Percentiles rank a stretch among this genome's conserved stretches.
Evolutionary conservation across 23 tunicate species (phyloP).

Genomic region (Botrylloides violaceus): DNA sequence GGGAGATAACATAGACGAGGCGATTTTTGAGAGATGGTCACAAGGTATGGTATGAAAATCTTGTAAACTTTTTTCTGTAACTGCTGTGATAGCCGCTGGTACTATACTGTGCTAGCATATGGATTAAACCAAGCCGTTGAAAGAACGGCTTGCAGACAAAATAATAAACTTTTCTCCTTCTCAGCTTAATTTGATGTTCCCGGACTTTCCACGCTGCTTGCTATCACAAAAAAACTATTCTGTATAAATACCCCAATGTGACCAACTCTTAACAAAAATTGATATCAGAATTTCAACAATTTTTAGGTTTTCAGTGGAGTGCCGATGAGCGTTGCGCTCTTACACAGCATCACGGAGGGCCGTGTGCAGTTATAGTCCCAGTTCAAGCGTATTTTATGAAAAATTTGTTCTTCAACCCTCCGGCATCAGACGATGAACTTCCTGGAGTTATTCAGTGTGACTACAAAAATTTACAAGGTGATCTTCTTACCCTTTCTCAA

Average conservation of each 20-base stretch:
- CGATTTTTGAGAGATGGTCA: conserved; percentile 41
- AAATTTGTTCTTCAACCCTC: conserved; percentile 29
- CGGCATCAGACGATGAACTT: conserved; percentile 4
- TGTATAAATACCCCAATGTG: background rate
- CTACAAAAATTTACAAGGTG: conserved; percentile 27
- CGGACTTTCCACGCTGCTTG: background rate
- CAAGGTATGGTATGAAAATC: too few relatives aligned
- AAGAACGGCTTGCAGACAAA: too few relatives aligned
- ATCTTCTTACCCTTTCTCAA: background rate
- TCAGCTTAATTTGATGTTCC: too few relatives aligned
- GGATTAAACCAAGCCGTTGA: too few relatives aligned
- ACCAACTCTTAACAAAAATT: background rate
- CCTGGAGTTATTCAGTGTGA: conserved; percentile 21
- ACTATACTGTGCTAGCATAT: too few relatives aligned
- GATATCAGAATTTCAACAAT: background rate
- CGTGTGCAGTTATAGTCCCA: conserved; percentile 60
- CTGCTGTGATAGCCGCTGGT: too few relatives aligned
- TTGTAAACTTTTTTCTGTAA: too few relatives aligned
- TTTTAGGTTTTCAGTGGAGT: conserved; percentile 62
- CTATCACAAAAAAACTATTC: background rate
- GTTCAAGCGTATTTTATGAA: conserved; percentile 51
- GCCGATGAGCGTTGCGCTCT: conserved; percentile 36
- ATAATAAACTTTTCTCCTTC: too few relatives aligned
- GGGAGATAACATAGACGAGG: conserved; percentile 26
- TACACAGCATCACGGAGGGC: conserved; percentile 45